Base-by-base conservation (phyloP, 2,888 invertebrate genomes). In the Herminia tarsipennalis region DNA sequence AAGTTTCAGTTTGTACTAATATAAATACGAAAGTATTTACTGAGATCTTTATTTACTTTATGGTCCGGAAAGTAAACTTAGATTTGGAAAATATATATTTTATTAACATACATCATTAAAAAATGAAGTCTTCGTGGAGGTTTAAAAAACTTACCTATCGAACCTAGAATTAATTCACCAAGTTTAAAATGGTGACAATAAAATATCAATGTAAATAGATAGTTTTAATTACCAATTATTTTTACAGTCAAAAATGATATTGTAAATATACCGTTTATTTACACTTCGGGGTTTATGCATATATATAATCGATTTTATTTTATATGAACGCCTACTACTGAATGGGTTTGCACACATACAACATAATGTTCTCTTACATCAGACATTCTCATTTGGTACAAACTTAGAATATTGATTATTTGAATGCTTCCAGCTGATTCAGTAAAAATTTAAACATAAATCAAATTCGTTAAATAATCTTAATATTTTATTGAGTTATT, bases 191-290 rank as follows among this genome's bases (percentile, higher is more conserved):
- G 90, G 89, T 89, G 90, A 90, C 88, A 88, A 88, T 89, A 90
- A 90, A 80, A 86, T 87, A 88, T 87, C 86, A 85, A 67, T 90
- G 88, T 89, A 89, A 67, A 88, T 87, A 88, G 78, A 77, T 85
- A 87, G 83, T 83, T 79, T 64, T 81, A 85, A 85, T 80, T 76
- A 73, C 59, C 72, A 70, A 49, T 63, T 66, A 59, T 61, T 68
- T 68, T 66, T 54, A 56, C 51, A 63, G 57, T 28, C 36, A 41
- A 44, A 50, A 58, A 44, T 69, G 20, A 56, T 55, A 71, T 73
- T 88, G 83, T 86, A 84, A 76, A 86, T 83, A 66, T 73, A 74
- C 61, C 70, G 53, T 79, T 79, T 70, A 70, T 81, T 81, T 75
- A 64, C 69, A 71, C 57, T 65, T 64, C 59, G 58, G 66, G 61